Conservation (phyloP, 2,113 vertebrate genomes). For the Brachirus orientalis region DNA sequence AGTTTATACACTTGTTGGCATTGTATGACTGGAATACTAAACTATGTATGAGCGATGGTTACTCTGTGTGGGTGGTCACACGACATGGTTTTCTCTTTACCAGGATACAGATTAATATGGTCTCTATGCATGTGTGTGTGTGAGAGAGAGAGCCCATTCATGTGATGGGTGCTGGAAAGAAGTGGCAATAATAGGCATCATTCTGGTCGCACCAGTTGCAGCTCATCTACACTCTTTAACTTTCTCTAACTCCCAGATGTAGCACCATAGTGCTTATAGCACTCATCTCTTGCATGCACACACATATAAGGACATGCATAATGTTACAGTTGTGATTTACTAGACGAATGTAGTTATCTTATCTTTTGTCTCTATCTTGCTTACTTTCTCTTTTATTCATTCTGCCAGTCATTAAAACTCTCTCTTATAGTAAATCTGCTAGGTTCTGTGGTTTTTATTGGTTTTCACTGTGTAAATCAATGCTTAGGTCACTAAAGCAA, state of each 20-base stretch:
- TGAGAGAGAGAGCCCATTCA: background rate
- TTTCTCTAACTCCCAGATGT: constrained; percentile 49
- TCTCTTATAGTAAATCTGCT: constrained; percentile 58
- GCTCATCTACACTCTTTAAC: constrained; percentile 33
- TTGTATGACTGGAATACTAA: constrained; percentile 30
- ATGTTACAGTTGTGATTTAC: constrained; percentile 61
- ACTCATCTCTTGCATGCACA: too few relatives aligned
- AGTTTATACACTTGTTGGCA: background rate
- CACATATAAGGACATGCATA: background rate
- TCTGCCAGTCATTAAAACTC: background rate
- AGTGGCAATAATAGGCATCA: constrained; percentile 3
- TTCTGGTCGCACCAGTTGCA: constrained; percentile 28
- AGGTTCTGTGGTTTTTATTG: constrained; percentile 54
- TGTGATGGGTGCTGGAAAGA: background rate
- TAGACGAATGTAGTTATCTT: constrained; percentile 45
- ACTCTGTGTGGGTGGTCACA: constrained; percentile 35
- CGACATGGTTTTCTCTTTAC: constrained; percentile 4
- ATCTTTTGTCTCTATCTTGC: constrained; percentile 46
- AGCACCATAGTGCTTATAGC: constrained; percentile 46
- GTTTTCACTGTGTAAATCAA: constrained; percentile 39
- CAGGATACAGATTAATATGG: constrained; percentile 10
- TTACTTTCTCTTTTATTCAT: constrained; percentile 7
- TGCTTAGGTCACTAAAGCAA: constrained; percentile 57
- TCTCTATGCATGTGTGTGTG: background rate
- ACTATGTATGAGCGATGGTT: constrained; percentile 8